Conservation (phyloP, 2,888 invertebrate species). For the Rhabditoides inermis region DNA sequence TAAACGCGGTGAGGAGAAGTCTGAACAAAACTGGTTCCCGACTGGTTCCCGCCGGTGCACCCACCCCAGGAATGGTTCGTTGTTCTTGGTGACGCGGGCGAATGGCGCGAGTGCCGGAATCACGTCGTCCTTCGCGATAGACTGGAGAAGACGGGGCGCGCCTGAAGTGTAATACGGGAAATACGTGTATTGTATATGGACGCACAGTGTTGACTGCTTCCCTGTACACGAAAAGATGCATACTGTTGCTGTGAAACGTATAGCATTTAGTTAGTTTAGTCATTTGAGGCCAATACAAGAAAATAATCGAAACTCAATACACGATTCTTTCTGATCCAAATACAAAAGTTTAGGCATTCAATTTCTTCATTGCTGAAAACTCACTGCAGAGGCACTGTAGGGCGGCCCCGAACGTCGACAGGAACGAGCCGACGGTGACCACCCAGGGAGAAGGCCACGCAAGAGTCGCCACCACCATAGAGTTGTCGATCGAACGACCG, state of each 20-base stretch:
- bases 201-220: too few relatives aligned
- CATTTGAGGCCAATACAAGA: too few relatives aligned
- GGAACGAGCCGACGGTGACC: conserved; percentile 88
- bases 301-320: too few relatives aligned
- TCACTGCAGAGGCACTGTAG: conserved; percentile 71
- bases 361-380: neutral
- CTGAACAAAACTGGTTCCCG: conserved; percentile 53
- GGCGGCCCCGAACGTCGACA: conserved; percentile 94
- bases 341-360: neutral
- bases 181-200: too few relatives aligned
- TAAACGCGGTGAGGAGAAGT: conserved; percentile 71
- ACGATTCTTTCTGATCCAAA: too few relatives aligned
- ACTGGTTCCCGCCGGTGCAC: neutral
- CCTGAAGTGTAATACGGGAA: too few relatives aligned
- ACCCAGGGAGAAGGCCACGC: conserved; percentile 99
- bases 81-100: conserved; percentile 82
- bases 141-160: conserved; percentile 66
- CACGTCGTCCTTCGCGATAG: conserved; percentile 92
- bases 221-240: too few relatives aligned
- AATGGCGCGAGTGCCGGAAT: conserved; percentile 91
- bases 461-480: conserved; percentile 87
- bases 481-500: conserved; percentile 90
- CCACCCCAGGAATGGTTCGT: conserved; percentile 80
- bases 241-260: too few relatives aligned
- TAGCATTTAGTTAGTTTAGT: too few relatives aligned